Evolutionary conservation across 2,797 vertebrate species (phyloP).

Genomic region (Molossus molossus): DNA sequence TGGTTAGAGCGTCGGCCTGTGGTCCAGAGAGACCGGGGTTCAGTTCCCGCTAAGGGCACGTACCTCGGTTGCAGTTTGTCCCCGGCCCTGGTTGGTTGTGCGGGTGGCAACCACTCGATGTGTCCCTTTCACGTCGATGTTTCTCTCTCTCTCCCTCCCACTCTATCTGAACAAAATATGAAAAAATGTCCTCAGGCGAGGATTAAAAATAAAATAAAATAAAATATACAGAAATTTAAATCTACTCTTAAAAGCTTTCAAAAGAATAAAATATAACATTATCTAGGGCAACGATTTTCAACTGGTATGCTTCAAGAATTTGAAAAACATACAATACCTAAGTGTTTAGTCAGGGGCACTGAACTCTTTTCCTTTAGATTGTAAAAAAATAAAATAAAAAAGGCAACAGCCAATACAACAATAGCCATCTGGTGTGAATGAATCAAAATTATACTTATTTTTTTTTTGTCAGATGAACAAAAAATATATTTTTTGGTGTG

Average conservation of each 20-base stretch:
- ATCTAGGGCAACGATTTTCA: background rate
- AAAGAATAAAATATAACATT: background rate
- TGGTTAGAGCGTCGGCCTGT: no score
- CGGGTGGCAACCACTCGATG: no score
- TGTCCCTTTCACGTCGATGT: no score
- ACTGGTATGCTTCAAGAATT: background rate
- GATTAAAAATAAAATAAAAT: no score
- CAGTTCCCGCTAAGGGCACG: no score
- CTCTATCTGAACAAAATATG: no score
- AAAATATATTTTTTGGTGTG: background rate
- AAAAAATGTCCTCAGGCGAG: no score
- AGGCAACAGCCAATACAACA: background rate
- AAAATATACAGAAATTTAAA: background rate
- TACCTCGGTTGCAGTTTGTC: no score
- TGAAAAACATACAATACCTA: background rate
- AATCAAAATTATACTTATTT: background rate
- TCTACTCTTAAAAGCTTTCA: background rate
- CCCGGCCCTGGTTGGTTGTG: no score
- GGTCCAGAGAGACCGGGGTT: no score
- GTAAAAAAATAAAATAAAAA: background rate
- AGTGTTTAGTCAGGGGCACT: background rate
- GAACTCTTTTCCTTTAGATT: background rate
- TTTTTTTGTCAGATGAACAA: background rate
- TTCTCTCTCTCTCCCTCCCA: no score
- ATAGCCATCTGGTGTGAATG: background rate